Percentiles rank a stretch among this genome's conserved stretches.
Conservation (phyloP, 2,888 invertebrate species). For the Portevinia maculata region DNA sequence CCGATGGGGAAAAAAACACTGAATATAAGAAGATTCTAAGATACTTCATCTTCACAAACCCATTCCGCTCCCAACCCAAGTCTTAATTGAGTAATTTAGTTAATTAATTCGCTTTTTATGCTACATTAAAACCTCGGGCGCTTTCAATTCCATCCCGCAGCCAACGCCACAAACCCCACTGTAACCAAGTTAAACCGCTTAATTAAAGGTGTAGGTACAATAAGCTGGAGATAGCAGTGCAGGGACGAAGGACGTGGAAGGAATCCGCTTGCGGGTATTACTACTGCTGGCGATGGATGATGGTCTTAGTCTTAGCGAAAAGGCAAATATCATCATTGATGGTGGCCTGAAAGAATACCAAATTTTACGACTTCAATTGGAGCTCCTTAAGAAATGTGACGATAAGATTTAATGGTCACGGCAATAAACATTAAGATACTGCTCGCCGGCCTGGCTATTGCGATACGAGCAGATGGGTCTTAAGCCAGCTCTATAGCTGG, state of each 20-base stretch:
- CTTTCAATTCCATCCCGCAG: constrained; percentile 46
- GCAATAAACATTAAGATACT: constrained; percentile 70
- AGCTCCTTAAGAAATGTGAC: constrained; percentile 70
- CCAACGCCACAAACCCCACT: constrained; percentile 3
- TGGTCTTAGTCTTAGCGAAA: constrained; percentile 51
- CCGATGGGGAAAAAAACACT: constrained; percentile 12
- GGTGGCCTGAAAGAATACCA: constrained; percentile 49
- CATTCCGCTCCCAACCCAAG: constrained; percentile 15
- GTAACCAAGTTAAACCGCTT: constrained; percentile 62
- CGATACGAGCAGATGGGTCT: background rate
- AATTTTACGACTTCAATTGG: constrained; percentile 70
- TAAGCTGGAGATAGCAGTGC: constrained; percentile 69
- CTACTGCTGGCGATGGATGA: background rate
- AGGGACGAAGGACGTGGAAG: constrained; percentile 23
- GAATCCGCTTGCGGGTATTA: constrained; percentile 4
- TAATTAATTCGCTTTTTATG: constrained; percentile 75
- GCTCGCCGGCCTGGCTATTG: constrained; percentile 19
- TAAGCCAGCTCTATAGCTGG: constrained; percentile 54
- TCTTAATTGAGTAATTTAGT: constrained; percentile 74
- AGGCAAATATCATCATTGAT: constrained; percentile 71
- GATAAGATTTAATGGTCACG: constrained; percentile 70
- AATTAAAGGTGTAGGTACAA: constrained; percentile 71
- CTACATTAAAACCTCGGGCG: constrained; percentile 72
- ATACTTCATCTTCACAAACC: constrained; percentile 33
- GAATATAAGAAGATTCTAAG: constrained; percentile 30